Evolutionary conservation across 2,113 vertebrate genomes (phyloP), one percentile per base, ranked within the genome.

Genomic region (Myrmecobius fasciatus): DNA sequence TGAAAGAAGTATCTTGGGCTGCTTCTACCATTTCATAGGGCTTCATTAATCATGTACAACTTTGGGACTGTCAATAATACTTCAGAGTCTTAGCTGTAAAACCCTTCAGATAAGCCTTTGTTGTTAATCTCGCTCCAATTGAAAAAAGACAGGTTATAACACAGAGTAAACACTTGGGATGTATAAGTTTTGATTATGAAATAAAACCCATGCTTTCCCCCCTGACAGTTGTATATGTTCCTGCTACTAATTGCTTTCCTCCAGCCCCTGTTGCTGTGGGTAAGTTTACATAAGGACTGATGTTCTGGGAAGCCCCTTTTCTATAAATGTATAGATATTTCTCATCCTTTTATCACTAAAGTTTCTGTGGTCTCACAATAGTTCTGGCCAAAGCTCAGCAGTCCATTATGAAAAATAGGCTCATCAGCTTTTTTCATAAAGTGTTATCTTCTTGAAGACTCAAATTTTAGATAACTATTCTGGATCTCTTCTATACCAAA

Each of bases 231-330:
- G 97, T 97, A 12, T 95, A 92, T 8, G 56, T 22, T 96, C 94
- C 95, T 96, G 91, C 91, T 96, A 94, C 96, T 98, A 98, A 98
- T 97, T 98, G 98, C 98, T 98, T 95, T 98, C 97, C 96, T 97
- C 95, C 94, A 95, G 91, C 88, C 94, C 95, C 92, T 25, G 28
- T 60, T 95, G 95, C 95, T 56, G 10, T 89, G 95, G 97, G 96
- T 96, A 94, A 90, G 97, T 98, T 98, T 98, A 99, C 97, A 97
- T 96, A 96, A 98, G 97, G 97, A 95, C 95, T 83, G 96, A 95
- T 96, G 97, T 97, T 97, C 97, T 8, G n/a, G 97, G 98, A 98
- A 97, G 94, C 88, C 90, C 93, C 96, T 6, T 0, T 53, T 83
- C 96, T 94, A 95, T 83, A 97, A 93, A 97, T 95, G 67, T 46